These are phyloP conservation scores for Halictus rubicundus DNA, from an alignment of 1,140 invertebrate species.

Conservation along the genomic window DNA sequence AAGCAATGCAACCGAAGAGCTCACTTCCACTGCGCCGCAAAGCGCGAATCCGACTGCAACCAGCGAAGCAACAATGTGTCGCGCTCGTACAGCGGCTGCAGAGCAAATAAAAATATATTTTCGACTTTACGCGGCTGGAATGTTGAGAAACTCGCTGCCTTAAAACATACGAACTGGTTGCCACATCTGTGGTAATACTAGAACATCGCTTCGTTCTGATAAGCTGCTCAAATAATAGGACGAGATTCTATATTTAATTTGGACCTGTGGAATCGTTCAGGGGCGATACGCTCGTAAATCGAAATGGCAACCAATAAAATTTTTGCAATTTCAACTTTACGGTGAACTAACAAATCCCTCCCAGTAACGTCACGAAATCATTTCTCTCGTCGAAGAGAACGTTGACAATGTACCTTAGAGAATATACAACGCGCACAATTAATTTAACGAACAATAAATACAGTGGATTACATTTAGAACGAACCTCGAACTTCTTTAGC, in stretches of 20 bases:
- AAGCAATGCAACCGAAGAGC: constrained; percentile 81
- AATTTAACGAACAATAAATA: not conserved
- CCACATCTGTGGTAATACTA: constrained; percentile 16
- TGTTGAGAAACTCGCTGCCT: too few species aligned
- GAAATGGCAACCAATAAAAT: too few species aligned
- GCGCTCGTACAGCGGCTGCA: constrained; percentile 80
- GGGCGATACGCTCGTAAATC: too few species aligned
- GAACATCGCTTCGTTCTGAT: constrained; percentile 50
- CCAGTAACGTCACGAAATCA: too few species aligned
- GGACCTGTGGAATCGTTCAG: too few species aligned
- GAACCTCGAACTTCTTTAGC: constrained; percentile 81
- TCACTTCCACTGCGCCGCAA: constrained; percentile 82
- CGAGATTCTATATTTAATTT: not conserved
- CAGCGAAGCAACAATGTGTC: constrained; percentile 80
- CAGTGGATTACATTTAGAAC: too few species aligned
- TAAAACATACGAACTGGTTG: constrained; percentile 18
- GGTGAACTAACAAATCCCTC: too few species aligned
- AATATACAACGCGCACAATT: not conserved
- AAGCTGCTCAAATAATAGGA: constrained; percentile 44
- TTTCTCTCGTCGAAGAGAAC: too few species aligned
- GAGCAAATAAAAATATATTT: not conserved
- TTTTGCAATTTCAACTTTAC: too few species aligned
- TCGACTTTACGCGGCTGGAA: not conserved
- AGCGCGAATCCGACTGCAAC: constrained; percentile 82
- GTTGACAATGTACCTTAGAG: too few species aligned